Base-by-base conservation (phyloP, 2,797 vertebrate species). In the Hirundo rustica region DNA sequence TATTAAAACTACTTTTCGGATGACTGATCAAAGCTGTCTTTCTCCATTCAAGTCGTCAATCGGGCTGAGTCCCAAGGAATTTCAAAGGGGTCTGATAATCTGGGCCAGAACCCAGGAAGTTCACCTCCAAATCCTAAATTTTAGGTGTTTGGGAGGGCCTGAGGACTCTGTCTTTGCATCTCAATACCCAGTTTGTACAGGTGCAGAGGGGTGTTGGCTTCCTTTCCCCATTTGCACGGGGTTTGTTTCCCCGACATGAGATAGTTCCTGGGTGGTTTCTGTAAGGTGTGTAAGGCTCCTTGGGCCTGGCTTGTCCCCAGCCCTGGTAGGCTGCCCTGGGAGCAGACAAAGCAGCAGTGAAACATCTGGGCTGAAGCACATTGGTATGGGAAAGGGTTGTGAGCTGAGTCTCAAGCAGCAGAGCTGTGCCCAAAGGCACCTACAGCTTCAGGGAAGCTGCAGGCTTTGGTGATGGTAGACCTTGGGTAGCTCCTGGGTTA, bases 171-270 rank as follows among this genome's bases (percentile, higher is more conserved):
- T 29, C 47, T 84, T 86, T 81, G 70, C 38, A 50, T 47, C 13
- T 81, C 45, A 32, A 29, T 27, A 34, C 21, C 6, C 4, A 2
- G 21, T 38, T 65, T 3, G 1, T 44, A 42, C 19, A 47, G n/a
- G 10, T 38, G n/a, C 27, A 48, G 61, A 70, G 42, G 10, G 5
- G 4, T 57, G 29, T 44, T 64, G 40, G 4, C 16, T 61, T 67
- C 26, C 34, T 71, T 36, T 85, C 40, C 18, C 4, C 48, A n/a
- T 19, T 38, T 47, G 25, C 1, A 9, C 0, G 1, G 8, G 5
- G 17, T 13, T 64, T 88, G 36, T 22, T 73, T 19, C 53, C 11
- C 23, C 15, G 5, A 30, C 0, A 1, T 34, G 25, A 20, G 10
- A 20, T 42, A 23, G 38, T n/a, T 77, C 6, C 45, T 72, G 30